These are phyloP conservation scores for Cheumatopsyche charites DNA, from an alignment of 1,140 invertebrate species.

Conservation along the genomic window DNA sequence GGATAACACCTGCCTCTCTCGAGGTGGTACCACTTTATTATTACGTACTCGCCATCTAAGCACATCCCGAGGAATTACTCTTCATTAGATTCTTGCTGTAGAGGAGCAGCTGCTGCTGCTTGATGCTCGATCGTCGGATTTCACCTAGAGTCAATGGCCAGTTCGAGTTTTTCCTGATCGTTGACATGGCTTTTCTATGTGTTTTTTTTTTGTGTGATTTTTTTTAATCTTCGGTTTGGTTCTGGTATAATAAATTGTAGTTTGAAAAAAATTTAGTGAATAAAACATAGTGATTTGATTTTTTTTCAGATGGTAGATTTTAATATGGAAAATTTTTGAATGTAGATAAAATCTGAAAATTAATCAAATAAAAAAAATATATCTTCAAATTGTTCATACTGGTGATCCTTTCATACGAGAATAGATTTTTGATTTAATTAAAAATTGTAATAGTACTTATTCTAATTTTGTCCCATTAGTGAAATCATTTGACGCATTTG, in stretches of 20 bases:
- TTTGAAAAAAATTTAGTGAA: background rate
- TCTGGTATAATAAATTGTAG: background rate
- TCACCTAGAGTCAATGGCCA: constrained; percentile 1
- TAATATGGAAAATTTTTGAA: background rate
- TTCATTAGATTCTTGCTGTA: constrained; percentile 27
- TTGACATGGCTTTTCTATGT: background rate
- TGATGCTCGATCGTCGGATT: background rate
- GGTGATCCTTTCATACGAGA: too few species aligned
- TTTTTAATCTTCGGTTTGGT: background rate
- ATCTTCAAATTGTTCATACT: too few species aligned
- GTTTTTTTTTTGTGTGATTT: background rate
- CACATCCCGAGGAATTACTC: constrained; percentile 35
- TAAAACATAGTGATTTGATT: background rate
- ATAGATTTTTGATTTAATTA: too few species aligned
- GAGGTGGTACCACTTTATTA: constrained; percentile 22
- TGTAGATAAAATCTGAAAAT: too few species aligned
- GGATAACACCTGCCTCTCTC: constrained; percentile 22
- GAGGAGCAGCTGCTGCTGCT: constrained; percentile 25
- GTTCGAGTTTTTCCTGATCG: background rate
- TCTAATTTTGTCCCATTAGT: too few species aligned
- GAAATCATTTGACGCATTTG: too few species aligned
- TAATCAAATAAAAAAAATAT: too few species aligned
- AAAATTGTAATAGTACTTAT: too few species aligned
- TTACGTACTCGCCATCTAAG: constrained; percentile 34
- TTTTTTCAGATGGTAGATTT: background rate